Evolutionary conservation across 2,888 invertebrate genomes (phyloP).

Genomic region (Noctua janthe): DNA sequence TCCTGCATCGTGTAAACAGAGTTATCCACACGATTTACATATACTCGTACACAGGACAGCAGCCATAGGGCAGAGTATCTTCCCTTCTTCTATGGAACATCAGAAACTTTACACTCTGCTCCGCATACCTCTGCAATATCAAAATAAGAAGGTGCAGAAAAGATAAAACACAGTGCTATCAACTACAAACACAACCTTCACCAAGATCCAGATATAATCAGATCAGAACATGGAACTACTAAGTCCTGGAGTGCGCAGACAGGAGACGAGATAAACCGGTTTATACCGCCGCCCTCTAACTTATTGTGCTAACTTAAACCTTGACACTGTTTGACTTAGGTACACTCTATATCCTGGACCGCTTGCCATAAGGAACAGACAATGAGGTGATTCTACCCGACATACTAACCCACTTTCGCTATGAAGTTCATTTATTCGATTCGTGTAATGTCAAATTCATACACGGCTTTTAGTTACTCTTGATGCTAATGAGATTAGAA

Average conservation of each 20-base stretch:
- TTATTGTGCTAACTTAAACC: slow-evolving; percentile 33
- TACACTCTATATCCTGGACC: slow-evolving; percentile 1
- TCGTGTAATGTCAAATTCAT: too few species aligned
- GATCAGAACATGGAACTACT: slow-evolving; percentile 8
- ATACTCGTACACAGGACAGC: neutral
- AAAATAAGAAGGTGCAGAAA: neutral
- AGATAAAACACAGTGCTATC: neutral
- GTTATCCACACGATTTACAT: neutral
- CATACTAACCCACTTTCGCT: too few species aligned
- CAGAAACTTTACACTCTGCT: neutral
- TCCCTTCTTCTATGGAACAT: neutral
- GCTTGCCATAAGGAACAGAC: too few species aligned
- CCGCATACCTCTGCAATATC: neutral
- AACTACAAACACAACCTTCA: neutral
- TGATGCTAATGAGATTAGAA: too few species aligned
- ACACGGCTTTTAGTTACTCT: too few species aligned
- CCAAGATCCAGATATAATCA: neutral
- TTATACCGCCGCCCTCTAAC: slow-evolving; percentile 11
- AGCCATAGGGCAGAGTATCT: neutral
- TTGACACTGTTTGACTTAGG: slow-evolving; percentile 19
- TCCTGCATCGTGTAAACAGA: neutral
- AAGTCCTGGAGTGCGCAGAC: neutral
- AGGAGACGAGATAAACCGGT: neutral
- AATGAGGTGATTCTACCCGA: too few species aligned
- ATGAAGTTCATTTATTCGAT: too few species aligned